Base-by-base conservation (phyloP, 1,140 invertebrate species). In the Onthophagus taurus region DNA sequence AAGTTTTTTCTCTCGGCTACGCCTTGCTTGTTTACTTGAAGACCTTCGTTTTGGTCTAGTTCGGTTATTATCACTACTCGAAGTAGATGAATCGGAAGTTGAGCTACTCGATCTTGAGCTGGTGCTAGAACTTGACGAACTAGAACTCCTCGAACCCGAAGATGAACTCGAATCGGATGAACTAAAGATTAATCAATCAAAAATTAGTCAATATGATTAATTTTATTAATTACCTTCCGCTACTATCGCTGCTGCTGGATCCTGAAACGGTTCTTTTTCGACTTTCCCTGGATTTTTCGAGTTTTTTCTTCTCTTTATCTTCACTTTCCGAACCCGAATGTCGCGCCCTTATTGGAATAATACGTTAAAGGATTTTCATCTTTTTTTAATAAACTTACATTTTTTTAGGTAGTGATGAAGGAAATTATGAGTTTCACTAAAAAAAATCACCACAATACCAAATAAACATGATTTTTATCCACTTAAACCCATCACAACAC, bases 91-190 rank as follows among this genome's bases (percentile, higher is more conserved):
- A 31, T 69, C 68, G 4, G 76, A 77, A 1, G 75, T 76, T 36
- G 79, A 80, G 55, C 78, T 83, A 47, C 76, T 81, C 1, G 82
- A 89, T 31, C 80, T 80, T 1, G 83, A 86, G 29, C 75, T 76
- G 0, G 81, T 83, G 26, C 77, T 81, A 0, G 81, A 83, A 52
- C 80, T 74, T 0, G 81, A 83, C 47, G 70, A 74, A 21, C 70
- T 70, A 9, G 72, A 72, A 31, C 69, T 73, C 45, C 70, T 72
- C 0, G 73, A 75, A 35, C 67, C 71, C 23, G 72, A 75, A 3
- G 73, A 75, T 17, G 63, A 82, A 53, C 79, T 86, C 55, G 81
- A 85, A 11, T 81, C 78, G 4, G 83, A 85, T 12, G 83, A 85
- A 65, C 82, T 85, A 50, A 35, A 37, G 59, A 63, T 53, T 18